These are phyloP conservation scores for Dryococelus australis DNA, from an alignment of 2,888 invertebrate genomes.

Conservation along the genomic window DNA sequence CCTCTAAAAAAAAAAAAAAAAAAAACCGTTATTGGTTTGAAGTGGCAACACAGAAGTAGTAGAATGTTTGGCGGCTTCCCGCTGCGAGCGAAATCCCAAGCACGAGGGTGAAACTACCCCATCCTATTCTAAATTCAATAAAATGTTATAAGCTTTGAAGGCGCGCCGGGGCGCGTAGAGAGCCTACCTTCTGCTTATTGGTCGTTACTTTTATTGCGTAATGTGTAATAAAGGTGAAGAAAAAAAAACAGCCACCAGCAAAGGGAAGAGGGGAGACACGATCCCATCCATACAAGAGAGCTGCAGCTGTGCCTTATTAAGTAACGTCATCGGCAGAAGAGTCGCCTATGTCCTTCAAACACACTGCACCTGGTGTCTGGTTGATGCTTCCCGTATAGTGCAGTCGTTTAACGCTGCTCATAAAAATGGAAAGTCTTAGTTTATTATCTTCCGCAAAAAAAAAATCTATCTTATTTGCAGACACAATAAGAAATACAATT, in stretches of 20 bases:
- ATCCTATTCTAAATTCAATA: not conserved
- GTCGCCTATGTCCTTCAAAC: not conserved
- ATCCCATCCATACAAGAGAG: too few relatives aligned
- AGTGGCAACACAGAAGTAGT: not conserved
- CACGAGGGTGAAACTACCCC: not conserved
- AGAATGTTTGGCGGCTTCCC: not conserved
- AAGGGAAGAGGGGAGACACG: too few relatives aligned
- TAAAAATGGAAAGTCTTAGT: too few relatives aligned
- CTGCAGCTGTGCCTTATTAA: not conserved
- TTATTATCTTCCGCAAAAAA: too few relatives aligned
- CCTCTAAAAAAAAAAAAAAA: too few relatives aligned
- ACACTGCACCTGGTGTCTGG: too few relatives aligned
- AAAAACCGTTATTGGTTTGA: too few relatives aligned
- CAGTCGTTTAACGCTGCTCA: too few relatives aligned
- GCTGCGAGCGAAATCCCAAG: not conserved
- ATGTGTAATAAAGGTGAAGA: not conserved
- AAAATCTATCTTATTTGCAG: too few relatives aligned
- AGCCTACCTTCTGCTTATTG: not conserved
- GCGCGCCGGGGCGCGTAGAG: not conserved
- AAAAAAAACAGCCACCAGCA: not conserved
- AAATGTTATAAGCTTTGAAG: not conserved
- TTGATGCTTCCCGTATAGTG: too few relatives aligned
- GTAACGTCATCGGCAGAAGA: not conserved
- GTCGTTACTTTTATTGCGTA: conserved; percentile 2
- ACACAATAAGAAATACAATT: too few relatives aligned